Evolutionary conservation across 2,888 invertebrate species (phyloP), one percentile per base, ranked within the genome.

Genomic region (Agrochola lychnidis): DNA sequence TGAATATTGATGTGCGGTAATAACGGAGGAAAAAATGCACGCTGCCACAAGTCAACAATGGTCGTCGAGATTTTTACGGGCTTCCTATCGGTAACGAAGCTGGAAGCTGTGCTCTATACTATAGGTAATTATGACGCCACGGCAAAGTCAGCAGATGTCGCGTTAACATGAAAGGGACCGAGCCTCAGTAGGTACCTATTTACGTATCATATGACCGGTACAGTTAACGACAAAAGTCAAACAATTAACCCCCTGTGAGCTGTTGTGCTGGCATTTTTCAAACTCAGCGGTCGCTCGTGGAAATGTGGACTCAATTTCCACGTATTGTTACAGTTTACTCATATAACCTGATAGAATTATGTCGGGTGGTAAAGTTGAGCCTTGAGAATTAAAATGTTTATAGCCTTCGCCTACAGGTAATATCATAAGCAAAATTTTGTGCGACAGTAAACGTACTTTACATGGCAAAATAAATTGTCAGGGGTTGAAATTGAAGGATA

Each of bases 1-100:
- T 93, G 90, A 94, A 94, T 93, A 94, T 95, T 94, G 93, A 94
- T 94, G 90, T 89, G 79, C 86, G 85, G 87, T 91, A 93, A 92
- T 93, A 93, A 93, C 87, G 87, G 87, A 87, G 89, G 79, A 90
- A 91, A 82, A 92, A 94, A 90, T 89, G 82, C 85, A 90, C 70
- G 82, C 84, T 76, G 86, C 87, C 89, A 91, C 88, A 89, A 89
- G 82, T 82, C 89, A 90, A 93, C 92, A 93, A 94, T 91, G 81
- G 89, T 85, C 80, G 88, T 87, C 78, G 88, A 83, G 84, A 88
- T 89, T 91, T 92, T 89, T 78, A 90, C 81, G 73, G 86, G 85
- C 88, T 89, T 87, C 86, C 83, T 87, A 90, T 89, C 74, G 80
- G 75, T 87, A 87, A 88, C 82, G 80, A 90, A 79, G 63, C 72